phyloP scores from a whole-genome alignment of 2,888 invertebrate species.

The Bombylius major region DNA sequence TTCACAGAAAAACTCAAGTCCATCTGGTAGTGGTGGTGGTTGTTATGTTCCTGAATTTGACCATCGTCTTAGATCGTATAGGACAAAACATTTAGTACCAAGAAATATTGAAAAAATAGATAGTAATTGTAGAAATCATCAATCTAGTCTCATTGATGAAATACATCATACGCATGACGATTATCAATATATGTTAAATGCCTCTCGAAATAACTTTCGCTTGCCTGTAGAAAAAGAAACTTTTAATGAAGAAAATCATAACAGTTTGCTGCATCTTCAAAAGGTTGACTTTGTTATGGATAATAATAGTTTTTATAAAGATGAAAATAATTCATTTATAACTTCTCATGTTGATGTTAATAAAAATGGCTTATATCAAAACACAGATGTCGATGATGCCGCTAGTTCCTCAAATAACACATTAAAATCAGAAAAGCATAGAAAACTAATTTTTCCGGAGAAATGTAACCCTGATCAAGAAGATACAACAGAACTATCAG shows the following conservation, averaged over 20 bases:
- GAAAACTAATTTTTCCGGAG: conserved; percentile 6
- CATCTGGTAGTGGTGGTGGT: conserved; percentile 11
- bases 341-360: not conserved
- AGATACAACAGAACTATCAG: conserved; percentile 15
- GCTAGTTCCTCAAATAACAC: conserved; percentile 18
- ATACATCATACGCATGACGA: not conserved
- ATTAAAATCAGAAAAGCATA: conserved; percentile 14
- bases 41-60: conserved; percentile 8
- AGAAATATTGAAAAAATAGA: not conserved
- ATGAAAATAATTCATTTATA: not conserved
- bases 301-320: conserved; percentile 10
- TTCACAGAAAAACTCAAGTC: conserved; percentile 11
- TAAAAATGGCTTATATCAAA: conserved; percentile 18
- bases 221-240: not conserved
- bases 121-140: not conserved
- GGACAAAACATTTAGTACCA: not conserved
- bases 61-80: not conserved
- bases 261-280: conserved; percentile 5
- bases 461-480: conserved; percentile 7
- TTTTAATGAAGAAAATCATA: not conserved
- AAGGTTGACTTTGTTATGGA: conserved; percentile 14
- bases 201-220: conserved; percentile 23
- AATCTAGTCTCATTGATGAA: not conserved
- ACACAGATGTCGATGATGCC: conserved; percentile 17
- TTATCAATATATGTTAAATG: conserved; percentile 5